Percentiles rank a stretch among this genome's conserved stretches.
Evolutionary conservation across 2,113 vertebrate genomes (phyloP).

Genomic region (Scomber colias): DNA sequence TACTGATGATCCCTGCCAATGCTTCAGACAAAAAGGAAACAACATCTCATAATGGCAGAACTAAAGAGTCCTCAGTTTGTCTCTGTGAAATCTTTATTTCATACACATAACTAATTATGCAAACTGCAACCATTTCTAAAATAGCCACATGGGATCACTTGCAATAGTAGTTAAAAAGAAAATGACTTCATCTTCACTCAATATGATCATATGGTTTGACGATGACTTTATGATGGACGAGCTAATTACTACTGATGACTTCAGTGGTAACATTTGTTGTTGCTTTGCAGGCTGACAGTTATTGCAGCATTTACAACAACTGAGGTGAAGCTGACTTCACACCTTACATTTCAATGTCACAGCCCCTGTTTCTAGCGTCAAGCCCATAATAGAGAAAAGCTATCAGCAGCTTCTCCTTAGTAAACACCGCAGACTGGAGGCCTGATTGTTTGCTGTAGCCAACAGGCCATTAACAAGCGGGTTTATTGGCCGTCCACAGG

Average conservation of each 20-base stretch:
- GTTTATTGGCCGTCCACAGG: slow-evolving; percentile 47
- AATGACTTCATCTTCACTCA: neutral
- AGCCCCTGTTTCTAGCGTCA: neutral
- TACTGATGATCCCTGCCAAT: slow-evolving; percentile 9
- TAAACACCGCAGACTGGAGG: neutral
- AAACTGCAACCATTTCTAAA: neutral
- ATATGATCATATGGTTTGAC: neutral
- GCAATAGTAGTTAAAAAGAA: neutral
- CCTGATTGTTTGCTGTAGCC: slow-evolving; percentile 14
- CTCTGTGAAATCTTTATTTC: slow-evolving; percentile 5
- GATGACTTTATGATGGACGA: neutral
- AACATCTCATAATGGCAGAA: slow-evolving; percentile 4
- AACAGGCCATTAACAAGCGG: slow-evolving; percentile 44
- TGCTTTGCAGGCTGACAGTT: slow-evolving; percentile 7
- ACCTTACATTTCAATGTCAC: slow-evolving; percentile 26
- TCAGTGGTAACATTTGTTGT: neutral
- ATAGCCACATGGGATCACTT: neutral
- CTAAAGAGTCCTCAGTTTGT: neutral
- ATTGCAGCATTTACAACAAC: neutral
- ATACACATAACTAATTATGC: neutral
- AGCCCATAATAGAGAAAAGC: neutral
- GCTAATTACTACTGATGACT: neutral
- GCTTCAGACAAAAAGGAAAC: slow-evolving; percentile 19
- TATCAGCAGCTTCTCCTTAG: neutral
- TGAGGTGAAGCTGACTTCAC: neutral